Evolutionary conservation across 2,797 vertebrate species (phyloP).

Genomic region (Apogon hyalosoma): DNA sequence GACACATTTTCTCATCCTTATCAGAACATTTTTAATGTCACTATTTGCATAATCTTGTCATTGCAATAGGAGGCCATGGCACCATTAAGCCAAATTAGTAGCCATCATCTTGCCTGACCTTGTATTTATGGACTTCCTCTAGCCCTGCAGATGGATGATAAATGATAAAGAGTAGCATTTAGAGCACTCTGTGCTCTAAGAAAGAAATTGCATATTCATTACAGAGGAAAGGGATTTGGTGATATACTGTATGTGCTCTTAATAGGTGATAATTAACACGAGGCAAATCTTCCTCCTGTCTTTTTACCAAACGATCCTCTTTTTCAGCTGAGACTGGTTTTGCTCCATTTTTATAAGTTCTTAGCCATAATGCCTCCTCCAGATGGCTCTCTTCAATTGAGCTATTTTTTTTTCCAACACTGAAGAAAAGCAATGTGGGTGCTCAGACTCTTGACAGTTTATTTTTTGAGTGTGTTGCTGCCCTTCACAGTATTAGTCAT

Average conservation of each 20-base stretch:
- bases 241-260: neutral
- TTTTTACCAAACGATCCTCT: constrained; percentile 23
- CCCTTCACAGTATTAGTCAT: constrained; percentile 78
- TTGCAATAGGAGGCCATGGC: neutral
- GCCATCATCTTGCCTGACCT: constrained; percentile 1
- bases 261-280: constrained; percentile 10
- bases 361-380: constrained; percentile 64
- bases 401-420: constrained; percentile 63
- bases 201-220: neutral
- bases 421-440: constrained; percentile 47
- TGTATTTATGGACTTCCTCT: neutral
- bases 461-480: constrained; percentile 52
- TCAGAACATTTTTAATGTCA: constrained; percentile 19
- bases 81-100: constrained; percentile 6
- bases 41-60: constrained; percentile 25
- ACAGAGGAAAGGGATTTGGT: neutral
- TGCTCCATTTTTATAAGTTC: constrained; percentile 46
- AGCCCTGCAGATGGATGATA: constrained; percentile 5
- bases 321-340: constrained; percentile 20
- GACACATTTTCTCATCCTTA: constrained; percentile 17
- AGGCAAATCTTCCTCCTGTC: constrained; percentile 13
- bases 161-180: constrained; percentile 8
- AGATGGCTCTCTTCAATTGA: constrained; percentile 70
- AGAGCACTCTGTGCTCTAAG: neutral
- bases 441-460: constrained; percentile 56